Base-by-base conservation (phyloP, 1,140 invertebrate species). In the Ceratosolen fusciceps region DNA sequence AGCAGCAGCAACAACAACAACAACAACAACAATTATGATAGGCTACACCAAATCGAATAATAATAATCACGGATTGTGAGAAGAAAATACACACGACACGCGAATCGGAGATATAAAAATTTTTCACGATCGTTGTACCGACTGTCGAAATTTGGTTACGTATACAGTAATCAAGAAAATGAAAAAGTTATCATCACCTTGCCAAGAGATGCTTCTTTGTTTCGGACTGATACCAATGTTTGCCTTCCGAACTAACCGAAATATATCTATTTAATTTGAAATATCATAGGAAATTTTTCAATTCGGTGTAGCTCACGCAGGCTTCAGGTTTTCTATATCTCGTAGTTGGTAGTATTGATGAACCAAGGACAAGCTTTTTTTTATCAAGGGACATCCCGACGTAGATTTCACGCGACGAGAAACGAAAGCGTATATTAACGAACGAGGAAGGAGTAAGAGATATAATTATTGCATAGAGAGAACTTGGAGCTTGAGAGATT, bases 11-110 rank as follows among this genome's bases (percentile, higher is more conserved):
- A n/a, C n/a, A n/a, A n/a, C n/a, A n/a, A n/a, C n/a, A n/a, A n/a
- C n/a, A n/a, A n/a, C n/a, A n/a, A n/a, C n/a, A n/a, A n/a, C n/a
- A n/a, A 71, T 49, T 43, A 79, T 34, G 72, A 79, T 80, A 83
- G 71, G 75, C 43, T 77, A 73, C 70, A 80, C 31, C 49, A 74
- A 77, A 77, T 73, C 43, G 54, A 76, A 76, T 76, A 80, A 80
- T 80, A 77, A 77, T 80, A 73, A 74, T 81, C 79, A 80, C 80
- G 70, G 80, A 81, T 77, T 81, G 74, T 74, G 14, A 72, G 72
- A 58, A 76, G 65, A n/a, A n/a, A n/a, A n/a, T n/a, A 54, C 74
- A 80, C 74, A 71, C 34, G 49, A 81, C 71, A 58, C 80, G 58
- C 80, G 58, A 77, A 81, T 54, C 52, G n/a, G n/a, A n/a, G n/a